Percentiles rank a stretch among this genome's conserved stretches.
Evolutionary conservation across 1,140 invertebrate genomes (phyloP).

Genomic region (Drosophila lowei): DNA sequence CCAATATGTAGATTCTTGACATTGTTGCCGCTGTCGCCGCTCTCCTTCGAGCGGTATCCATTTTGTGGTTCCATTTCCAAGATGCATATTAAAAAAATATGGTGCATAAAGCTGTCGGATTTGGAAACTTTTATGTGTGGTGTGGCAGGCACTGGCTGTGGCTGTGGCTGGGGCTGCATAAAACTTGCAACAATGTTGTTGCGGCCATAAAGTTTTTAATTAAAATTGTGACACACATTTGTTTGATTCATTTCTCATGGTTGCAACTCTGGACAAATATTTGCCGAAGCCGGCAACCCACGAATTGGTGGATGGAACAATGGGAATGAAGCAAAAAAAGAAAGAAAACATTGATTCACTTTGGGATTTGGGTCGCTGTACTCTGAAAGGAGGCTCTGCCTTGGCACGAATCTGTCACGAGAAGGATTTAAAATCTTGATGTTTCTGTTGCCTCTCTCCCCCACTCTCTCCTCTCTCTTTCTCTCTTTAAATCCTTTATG

Average conservation of each 20-base stretch:
- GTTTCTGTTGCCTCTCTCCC: neutral
- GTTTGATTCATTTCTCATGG: slow-evolving; percentile 5
- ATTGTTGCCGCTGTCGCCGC: too few species aligned
- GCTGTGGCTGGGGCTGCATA: neutral
- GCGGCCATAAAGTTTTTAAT: slow-evolving; percentile 33
- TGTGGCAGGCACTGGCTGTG: too few species aligned
- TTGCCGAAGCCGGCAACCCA: neutral
- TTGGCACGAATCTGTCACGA: slow-evolving; percentile 20
- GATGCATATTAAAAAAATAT: slow-evolving; percentile 16
- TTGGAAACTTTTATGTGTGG: slow-evolving; percentile 27
- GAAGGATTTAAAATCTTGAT: too few species aligned
- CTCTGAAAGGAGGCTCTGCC: neutral
- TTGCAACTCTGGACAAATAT: neutral
- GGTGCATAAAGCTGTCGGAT: slow-evolving; percentile 33
- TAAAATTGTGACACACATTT: slow-evolving; percentile 38
- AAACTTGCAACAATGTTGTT: slow-evolving; percentile 32
- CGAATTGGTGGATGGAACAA: slow-evolving; percentile 10
- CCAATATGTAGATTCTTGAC: neutral
- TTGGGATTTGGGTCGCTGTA: too few species aligned
- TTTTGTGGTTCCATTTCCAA: neutral
- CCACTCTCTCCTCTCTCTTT: neutral
- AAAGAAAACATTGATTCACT: too few species aligned
- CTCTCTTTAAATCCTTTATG: slow-evolving; percentile 43
- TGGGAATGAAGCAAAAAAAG: neutral
- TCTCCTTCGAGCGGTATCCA: neutral